Evolutionary conservation across 2,888 invertebrate species (phyloP).

Genomic region (Lathronympha strigana): DNA sequence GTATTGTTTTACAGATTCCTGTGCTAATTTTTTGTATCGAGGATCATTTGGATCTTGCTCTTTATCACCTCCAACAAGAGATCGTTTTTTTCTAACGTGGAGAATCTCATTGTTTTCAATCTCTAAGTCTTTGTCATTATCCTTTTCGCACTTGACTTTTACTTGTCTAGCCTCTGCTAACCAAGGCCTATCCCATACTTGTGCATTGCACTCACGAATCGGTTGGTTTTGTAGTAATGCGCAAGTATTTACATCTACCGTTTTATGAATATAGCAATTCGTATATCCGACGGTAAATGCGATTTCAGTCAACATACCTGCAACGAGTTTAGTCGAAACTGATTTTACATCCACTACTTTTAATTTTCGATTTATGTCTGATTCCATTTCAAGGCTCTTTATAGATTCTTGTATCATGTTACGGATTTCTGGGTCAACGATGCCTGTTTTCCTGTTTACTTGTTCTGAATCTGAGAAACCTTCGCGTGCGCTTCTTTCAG

Average conservation of each 20-base stretch:
- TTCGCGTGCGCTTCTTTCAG: conserved; percentile 56
- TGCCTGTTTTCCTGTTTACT: conserved; percentile 44
- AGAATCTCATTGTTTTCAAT: conserved; percentile 40
- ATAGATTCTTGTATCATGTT: conserved; percentile 69
- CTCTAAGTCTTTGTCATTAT: conserved; percentile 12
- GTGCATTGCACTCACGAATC: conserved; percentile 59
- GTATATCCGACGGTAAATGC: conserved; percentile 84
- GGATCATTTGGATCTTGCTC: conserved; percentile 8
- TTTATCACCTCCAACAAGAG: conserved; percentile 15
- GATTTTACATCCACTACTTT: conserved; percentile 70
- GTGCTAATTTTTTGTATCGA: conserved; percentile 51
- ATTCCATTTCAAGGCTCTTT: conserved; percentile 66
- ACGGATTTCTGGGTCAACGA: conserved; percentile 54
- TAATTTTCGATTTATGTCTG: conserved; percentile 63
- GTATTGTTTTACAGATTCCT: conserved; percentile 52
- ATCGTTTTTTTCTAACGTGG: conserved; percentile 48
- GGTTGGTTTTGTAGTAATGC: conserved; percentile 59
- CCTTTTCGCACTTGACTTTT: conserved; percentile 62
- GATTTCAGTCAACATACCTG: conserved; percentile 83
- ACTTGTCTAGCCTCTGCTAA: conserved; percentile 72
- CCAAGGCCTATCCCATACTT: conserved; percentile 85
- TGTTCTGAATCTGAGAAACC: conserved; percentile 53
- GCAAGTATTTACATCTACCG: conserved; percentile 55
- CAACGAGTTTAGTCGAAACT: conserved; percentile 78
- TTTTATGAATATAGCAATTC: conserved; percentile 72